A percentile compares a stretch with the other conserved stretches of the same genome.
Evolutionary conservation across 2,797 vertebrate genomes (phyloP).

Genomic region (Tapera naevia): DNA sequence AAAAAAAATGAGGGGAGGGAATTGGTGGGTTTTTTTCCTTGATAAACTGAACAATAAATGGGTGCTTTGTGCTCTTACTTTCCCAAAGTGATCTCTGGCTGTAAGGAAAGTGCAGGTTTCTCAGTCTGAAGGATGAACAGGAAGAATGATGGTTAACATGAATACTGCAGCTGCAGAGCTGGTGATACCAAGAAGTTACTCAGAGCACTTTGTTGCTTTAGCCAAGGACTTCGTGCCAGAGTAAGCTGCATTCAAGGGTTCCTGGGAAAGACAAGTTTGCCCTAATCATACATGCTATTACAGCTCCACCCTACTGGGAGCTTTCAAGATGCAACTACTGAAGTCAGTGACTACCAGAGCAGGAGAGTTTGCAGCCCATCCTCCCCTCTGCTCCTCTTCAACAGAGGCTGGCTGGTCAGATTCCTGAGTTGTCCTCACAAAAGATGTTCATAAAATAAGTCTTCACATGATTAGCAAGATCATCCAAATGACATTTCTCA

Average conservation of each 20-base stretch:
- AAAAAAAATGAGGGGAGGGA: accelerated
- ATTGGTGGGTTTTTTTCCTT: not conserved
- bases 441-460: not conserved
- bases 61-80: not conserved
- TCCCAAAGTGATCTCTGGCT: not conserved
- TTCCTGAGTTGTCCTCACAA: not conserved
- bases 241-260: not conserved
- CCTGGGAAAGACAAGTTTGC: not conserved
- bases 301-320: not conserved
- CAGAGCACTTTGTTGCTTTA: not conserved
- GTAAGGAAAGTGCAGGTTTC: not conserved
- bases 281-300: not conserved
- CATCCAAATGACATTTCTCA: not conserved
- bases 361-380: not conserved
- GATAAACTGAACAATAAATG: not conserved
- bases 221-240: not conserved
- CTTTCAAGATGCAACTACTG: not conserved
- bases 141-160: not conserved
- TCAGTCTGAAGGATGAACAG: not conserved
- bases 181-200: not conserved
- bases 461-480: not conserved
- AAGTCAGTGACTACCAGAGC: not conserved
- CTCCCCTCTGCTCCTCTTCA: not conserved
- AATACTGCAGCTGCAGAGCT: not conserved
- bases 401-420: not conserved